Base-by-base conservation (phyloP, 2,797 vertebrate genomes). In the Acanthurus lineatus region DNA sequence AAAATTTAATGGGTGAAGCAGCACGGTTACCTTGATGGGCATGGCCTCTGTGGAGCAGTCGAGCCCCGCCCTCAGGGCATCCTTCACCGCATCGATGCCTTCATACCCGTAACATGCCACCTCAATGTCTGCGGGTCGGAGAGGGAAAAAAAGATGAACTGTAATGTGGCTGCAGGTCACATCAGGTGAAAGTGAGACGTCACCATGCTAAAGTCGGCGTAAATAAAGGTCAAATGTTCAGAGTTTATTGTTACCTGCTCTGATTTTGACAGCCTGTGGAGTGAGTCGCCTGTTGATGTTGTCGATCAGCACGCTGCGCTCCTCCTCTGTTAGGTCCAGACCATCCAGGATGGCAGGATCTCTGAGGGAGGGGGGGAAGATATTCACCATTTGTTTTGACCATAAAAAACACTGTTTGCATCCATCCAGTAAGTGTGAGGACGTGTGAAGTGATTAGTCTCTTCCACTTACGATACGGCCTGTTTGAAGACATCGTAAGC, bases 21-120 rank as follows among this genome's bases (percentile, higher is more conserved):
- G 15, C 2, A 7, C 2, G 1, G 2, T 77, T 67, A 99, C 98
- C 96, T 99, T 99, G 89, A 99, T 99, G 72, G 98, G 98, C 98
- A 99, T 99, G 67, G 94, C 96, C 78, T 99, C 98, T 0, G 98
- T 99, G 80, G 98, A 99, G 92, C 98, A 99, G 88, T 93, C 91
- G 19, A 99, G 95, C 35, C 98, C 98, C 3, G 97, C 98, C 92
- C 97, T 95, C 93, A 99, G 91, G 58, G 98, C 98, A 56, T 98
- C 98, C 93, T 99, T 99, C 58, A 99, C 98, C 0, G 98, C 98
- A 91, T 99, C 98, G 9, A 99, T 99, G 53, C 98, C 98, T 90
- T 99, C 98, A 53, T 99, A 99, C 45, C 98, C 98, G 12, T 99
- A 99, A 92, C 98, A 99, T 6, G 98, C 98, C 81, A 99, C 98